Evolutionary conservation across 1,140 invertebrate species (phyloP).

Genomic region (Cyrtorhinus lividipennis): DNA sequence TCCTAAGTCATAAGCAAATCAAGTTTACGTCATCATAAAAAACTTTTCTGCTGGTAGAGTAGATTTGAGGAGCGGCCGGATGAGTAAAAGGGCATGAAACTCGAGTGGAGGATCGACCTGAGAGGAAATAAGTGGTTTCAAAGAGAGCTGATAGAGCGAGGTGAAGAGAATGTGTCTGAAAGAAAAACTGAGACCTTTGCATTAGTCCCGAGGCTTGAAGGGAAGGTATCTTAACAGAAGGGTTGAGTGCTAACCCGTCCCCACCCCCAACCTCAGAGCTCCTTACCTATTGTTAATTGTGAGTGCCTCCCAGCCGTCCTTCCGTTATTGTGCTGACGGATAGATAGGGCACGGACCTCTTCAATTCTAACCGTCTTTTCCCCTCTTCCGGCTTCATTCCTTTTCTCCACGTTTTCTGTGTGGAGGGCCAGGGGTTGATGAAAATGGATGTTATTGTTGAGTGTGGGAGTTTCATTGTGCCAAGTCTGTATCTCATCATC

Average conservation of each 20-base stretch:
- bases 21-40: no score
- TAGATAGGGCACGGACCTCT: slow-evolving; percentile 9
- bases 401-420: neutral
- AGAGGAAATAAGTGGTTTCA: neutral
- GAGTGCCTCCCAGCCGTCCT: neutral
- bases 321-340: neutral
- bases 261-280: neutral
- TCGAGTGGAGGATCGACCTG: neutral
- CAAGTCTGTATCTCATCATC: neutral
- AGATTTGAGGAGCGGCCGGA: neutral
- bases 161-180: neutral
- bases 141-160: neutral
- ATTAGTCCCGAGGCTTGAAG: neutral
- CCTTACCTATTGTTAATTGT: slow-evolving; percentile 5
- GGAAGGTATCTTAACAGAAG: neutral
- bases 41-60: no score
- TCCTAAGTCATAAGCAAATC: no score
- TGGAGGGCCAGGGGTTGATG: neutral
- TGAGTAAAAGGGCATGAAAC: neutral
- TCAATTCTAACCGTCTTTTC: slow-evolving; percentile 6
- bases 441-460: slow-evolving; percentile 8
- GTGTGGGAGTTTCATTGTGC: neutral
- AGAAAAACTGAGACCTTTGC: slow-evolving; percentile 6
- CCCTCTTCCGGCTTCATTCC: neutral
- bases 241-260: neutral